phyloP scores from a whole-genome alignment of 1,140 invertebrate genomes.

The Archivesica marissinica region DNA sequence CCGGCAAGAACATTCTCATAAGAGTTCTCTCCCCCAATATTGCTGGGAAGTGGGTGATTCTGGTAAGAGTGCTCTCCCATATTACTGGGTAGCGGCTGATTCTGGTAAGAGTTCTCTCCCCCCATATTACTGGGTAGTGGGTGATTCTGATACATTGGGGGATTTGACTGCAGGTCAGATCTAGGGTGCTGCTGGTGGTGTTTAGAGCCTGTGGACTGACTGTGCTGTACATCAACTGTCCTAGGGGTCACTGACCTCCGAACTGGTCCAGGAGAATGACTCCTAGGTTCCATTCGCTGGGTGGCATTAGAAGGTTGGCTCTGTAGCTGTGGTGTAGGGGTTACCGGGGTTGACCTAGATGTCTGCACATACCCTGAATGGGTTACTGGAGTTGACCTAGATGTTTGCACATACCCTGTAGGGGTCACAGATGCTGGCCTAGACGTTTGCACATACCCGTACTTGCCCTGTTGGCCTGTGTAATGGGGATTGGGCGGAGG shows the following conservation, averaged over 20 bases:
- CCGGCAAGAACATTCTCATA: not conserved
- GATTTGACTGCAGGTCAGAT: conserved; percentile 6
- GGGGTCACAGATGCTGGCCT: conserved; percentile 42
- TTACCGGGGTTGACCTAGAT: conserved; percentile 43
- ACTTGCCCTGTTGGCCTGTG: not conserved
- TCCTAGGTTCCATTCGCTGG: conserved; percentile 25
- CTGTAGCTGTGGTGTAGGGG: conserved; percentile 35
- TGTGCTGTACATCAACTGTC: not conserved
- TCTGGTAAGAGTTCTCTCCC: conserved; percentile 49
- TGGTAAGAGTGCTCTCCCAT: conserved; percentile 46
- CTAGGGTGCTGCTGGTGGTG: not conserved
- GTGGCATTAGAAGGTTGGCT: not conserved
- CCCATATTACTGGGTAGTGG: not conserved
- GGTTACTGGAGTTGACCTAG: conserved; percentile 43
- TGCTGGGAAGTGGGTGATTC: too few relatives aligned
- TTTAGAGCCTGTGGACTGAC: conserved; percentile 15
- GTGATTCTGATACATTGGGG: conserved; percentile 31
- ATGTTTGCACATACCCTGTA: conserved; percentile 40
- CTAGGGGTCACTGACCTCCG: conserved; percentile 6
- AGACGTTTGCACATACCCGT: conserved; percentile 34
- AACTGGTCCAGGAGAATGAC: conserved; percentile 52
- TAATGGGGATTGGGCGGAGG: not conserved
- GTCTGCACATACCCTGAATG: conserved; percentile 41
- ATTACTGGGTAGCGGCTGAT: conserved; percentile 7
- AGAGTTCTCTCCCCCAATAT: too few relatives aligned